These are phyloP conservation scores for Caenorhabditis briggsae DNA, from an alignment of 1,140 invertebrate species.

Conservation along the genomic window DNA sequence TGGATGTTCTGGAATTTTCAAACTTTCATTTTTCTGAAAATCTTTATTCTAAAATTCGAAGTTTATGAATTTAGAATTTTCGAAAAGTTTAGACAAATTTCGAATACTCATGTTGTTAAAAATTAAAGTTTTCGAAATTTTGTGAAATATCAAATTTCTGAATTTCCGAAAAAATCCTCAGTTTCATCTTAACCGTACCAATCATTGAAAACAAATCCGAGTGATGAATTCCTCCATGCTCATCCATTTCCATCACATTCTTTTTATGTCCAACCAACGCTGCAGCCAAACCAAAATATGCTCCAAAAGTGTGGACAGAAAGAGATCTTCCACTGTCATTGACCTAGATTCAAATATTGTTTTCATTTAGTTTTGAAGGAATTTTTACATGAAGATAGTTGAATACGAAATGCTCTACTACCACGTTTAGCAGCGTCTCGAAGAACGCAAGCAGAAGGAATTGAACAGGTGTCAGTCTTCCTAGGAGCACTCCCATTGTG, in stretches of 20 bases:
- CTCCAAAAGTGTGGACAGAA: constrained; percentile 69
- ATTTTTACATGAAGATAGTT: constrained; percentile 77
- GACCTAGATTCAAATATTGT: constrained; percentile 39
- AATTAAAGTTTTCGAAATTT: too few relatives aligned
- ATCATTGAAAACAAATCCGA: constrained; percentile 80
- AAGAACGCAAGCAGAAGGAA: constrained; percentile 79
- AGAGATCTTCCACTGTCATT: constrained; percentile 74
- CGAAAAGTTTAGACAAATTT: too few relatives aligned
- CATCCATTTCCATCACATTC: constrained; percentile 69
- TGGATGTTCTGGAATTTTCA: too few relatives aligned
- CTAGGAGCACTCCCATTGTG: constrained; percentile 80
- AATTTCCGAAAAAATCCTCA: too few relatives aligned
- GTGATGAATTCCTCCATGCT: constrained; percentile 78
- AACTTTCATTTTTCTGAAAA: too few relatives aligned
- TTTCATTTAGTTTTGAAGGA: neutral
- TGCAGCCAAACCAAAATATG: constrained; percentile 71
- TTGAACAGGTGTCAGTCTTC: constrained; percentile 79
- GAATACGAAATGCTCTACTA: constrained; percentile 79
- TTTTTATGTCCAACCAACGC: constrained; percentile 74
- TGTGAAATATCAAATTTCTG: too few relatives aligned
- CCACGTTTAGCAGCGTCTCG: constrained; percentile 78
- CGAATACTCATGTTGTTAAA: too few relatives aligned
- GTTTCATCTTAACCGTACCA: constrained; percentile 69
- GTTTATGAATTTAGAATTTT: too few relatives aligned
- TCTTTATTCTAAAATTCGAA: too few relatives aligned